phyloP scores from a whole-genome alignment of 2,797 vertebrate genomes.

The Periparus ater region DNA sequence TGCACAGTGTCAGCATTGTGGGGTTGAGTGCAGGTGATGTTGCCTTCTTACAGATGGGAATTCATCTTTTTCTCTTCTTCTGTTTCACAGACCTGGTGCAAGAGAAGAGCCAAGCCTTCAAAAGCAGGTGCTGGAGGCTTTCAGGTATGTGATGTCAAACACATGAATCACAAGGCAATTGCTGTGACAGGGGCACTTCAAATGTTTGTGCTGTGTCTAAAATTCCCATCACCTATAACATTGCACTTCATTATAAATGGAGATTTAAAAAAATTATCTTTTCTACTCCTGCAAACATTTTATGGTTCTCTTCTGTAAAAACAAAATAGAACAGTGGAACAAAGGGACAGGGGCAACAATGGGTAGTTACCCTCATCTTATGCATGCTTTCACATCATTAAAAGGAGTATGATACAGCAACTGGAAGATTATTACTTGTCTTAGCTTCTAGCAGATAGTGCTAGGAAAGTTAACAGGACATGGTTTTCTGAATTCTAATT shows the following conservation, averaged over 20 bases:
- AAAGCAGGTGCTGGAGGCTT: background rate
- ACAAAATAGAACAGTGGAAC: background rate
- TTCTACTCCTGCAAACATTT: background rate
- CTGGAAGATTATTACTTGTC: conserved; percentile 18
- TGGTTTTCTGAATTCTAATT: background rate
- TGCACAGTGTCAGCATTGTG: background rate
- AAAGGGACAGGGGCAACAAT: background rate
- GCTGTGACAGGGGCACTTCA: background rate
- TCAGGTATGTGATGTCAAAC: background rate
- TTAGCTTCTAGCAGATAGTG: conserved; percentile 23
- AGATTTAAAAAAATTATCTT: background rate
- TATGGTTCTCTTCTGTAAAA: background rate
- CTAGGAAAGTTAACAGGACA: background rate
- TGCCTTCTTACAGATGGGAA: background rate
- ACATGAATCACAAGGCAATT: background rate
- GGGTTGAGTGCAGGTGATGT: background rate
- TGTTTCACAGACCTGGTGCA: background rate
- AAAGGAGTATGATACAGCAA: background rate
- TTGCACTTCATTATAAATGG: background rate
- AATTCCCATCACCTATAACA: background rate
- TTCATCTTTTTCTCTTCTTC: background rate
- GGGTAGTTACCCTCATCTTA: background rate
- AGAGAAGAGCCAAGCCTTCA: background rate
- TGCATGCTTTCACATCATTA: background rate
- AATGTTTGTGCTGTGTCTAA: background rate